Conservation (phyloP, 2,797 vertebrate genomes). For the Morus bassanus region DNA sequence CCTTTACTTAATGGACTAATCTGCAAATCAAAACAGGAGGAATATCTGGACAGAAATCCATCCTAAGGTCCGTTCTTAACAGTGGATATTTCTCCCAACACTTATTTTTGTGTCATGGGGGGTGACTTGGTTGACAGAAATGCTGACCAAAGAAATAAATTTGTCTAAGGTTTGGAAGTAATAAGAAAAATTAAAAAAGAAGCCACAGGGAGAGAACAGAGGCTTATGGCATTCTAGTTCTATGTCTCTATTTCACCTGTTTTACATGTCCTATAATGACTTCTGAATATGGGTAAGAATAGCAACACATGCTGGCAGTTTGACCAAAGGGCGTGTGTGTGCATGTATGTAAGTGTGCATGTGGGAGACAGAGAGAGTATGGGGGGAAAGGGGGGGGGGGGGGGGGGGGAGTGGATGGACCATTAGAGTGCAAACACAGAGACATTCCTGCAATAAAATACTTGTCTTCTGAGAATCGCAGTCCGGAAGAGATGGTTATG, state of each 20-base stretch:
- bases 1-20: conserved; percentile 8
- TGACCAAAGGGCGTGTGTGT: not conserved
- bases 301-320: conserved; percentile 15
- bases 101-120: not conserved
- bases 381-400: not conserved
- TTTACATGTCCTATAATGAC: conserved; percentile 1
- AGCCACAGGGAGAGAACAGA: not conserved
- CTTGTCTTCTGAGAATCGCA: not conserved
- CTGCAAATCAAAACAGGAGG: not conserved
- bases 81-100: not conserved
- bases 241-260: conserved; percentile 29
- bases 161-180: not conserved
- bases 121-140: not conserved
- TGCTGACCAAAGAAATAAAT: not conserved
- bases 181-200: not conserved
- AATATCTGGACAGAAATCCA: not conserved
- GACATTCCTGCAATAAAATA: conserved; percentile 29
- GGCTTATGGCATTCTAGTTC: not conserved
- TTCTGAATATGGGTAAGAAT: conserved; percentile 8
- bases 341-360: conserved; percentile 9
- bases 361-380: not conserved
- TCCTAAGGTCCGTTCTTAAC: not conserved
- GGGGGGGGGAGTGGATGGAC: not conserved
- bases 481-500: conserved; percentile 9
- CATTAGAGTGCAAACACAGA: conserved; percentile 15